Evolutionary conservation across 2,113 vertebrate genomes (phyloP).

Genomic region (Solenodon paradoxus): DNA sequence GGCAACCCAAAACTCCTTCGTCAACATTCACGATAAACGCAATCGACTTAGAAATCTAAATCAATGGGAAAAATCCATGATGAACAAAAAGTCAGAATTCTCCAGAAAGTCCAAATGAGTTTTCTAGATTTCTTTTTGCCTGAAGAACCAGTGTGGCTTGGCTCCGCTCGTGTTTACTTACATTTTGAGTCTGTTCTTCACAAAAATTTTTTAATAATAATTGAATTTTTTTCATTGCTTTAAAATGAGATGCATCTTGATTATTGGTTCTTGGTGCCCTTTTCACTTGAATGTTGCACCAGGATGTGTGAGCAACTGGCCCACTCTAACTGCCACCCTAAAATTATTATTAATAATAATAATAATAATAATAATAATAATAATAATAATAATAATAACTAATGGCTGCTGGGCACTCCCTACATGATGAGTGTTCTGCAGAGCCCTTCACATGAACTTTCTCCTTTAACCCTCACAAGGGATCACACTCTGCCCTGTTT

Average conservation of each 20-base stretch:
- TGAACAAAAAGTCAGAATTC: neutral
- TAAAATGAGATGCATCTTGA: neutral
- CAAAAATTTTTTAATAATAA: neutral
- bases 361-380: neutral
- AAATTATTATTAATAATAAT: neutral
- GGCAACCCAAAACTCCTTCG: neutral
- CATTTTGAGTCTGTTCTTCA: neutral
- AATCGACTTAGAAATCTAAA: neutral
- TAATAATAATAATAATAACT: neutral
- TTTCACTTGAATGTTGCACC: neutral
- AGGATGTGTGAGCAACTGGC: neutral
- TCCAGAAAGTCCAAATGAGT: neutral
- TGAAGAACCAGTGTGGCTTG: neutral
- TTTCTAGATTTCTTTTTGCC: neutral
- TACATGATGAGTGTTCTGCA: neutral
- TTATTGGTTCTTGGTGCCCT: neutral
- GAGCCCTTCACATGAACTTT: neutral
- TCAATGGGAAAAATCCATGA: neutral
- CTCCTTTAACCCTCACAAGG: neutral
- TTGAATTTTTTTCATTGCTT: neutral
- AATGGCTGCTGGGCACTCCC: neutral
- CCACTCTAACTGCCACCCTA: neutral
- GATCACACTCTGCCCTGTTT: no score
- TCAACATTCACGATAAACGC: no score
- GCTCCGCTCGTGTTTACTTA: neutral